Base-by-base conservation (phyloP, 2,113 vertebrate species). In the Vombatus ursinus region DNA sequence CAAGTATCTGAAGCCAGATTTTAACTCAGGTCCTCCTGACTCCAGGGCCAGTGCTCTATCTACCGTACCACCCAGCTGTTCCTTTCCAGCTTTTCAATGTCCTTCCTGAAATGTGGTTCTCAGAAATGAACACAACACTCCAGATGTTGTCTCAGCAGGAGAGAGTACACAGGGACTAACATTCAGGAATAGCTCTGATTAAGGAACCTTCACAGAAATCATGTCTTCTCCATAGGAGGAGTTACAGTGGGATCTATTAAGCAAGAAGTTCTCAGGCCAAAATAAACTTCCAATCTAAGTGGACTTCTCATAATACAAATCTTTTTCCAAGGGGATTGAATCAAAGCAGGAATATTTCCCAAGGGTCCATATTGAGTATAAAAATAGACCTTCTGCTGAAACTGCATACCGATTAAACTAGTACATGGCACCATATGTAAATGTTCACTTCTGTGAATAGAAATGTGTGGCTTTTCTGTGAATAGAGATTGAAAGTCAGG, bases 381-480 rank as follows among this genome's bases (percentile, higher is more conserved):
- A 8, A 92, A 19, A n/a, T 44, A 89, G 28, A 37, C 0, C 3
- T 48, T 0, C 93, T 37, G 94, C 52, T 53, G 77, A 89, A 96
- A 61, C 89, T 12, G 90, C 92, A 44, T 61, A 49, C 0, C 6
- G 26, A 2, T 93, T 93, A 44, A 89, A 48, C 50, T 61, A 84
- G 22, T 48, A 77, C 31, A 49, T 92, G 89, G 7, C 91, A 61
- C n/a, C 52, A 22, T 16, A 48, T 12, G 50, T 49, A 31, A 5
- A 9, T 52, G 12, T 92, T 94, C 50, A 91, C 12, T 97, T 94
- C 6, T 68, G 91, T 95, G 49, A 23, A 94, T 22, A 94, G 6
- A 94, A 90, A 89, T 11, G 77, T 94, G 68, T 92, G 26, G 52
- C 31, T 94, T 84, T 96, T 84, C 53, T 91, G 47, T 25, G 92